Base-by-base conservation (phyloP, 2,113 vertebrate genomes). In the Poeciliopsis occidentalis region DNA sequence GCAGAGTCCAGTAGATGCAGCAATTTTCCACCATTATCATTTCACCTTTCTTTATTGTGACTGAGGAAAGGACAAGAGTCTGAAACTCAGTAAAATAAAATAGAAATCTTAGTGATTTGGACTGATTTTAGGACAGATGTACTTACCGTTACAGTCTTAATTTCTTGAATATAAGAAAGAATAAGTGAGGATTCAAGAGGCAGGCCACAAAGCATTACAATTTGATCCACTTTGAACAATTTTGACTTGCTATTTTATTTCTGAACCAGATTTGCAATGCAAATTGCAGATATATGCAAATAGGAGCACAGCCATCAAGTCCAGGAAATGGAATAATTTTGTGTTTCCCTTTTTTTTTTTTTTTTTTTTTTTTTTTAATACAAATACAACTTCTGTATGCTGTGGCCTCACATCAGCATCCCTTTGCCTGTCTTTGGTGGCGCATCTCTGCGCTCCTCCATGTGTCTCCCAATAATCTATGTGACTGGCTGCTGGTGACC, bases 401-500 rank as follows among this genome's bases (percentile, higher is more conserved):
- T 27, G 63, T 60, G 39, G 66, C 57, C 63, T 76, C 64, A 39
- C 54, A 29, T 67, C 64, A 37, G 31, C 51, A 26, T 76, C 64
- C 77, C 32, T 71, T 69, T 24, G 62, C 64, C 64, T 24, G 5
- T 81, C 73, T 54, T 83, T 71, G 47, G n/a, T 73, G 39, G 73
- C 69, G 44, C 74, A 78, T 79, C 76, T 71, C 71, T 19, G 1
- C 80, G 75, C 69, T 71, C 73, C 69, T 83, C 82, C 30, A 29
- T n/a, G 78, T 86, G 78, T 78, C 73, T 63, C 80, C 73, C 72
- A 76, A 79, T 87, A 85, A 91, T 89, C 85, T 85, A 64, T 84
- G 84, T 82, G 83, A 89, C 89, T 84, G 86, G 78, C 77, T 88
- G 74, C 61, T 26, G 0, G 69, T 89, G 88, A 91, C 90, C 92